Percentiles rank a stretch among this genome's conserved stretches.
These are phyloP conservation scores for Caiman crocodilus DNA, from an alignment of 2,797 vertebrate genomes.

Conservation along the genomic window DNA sequence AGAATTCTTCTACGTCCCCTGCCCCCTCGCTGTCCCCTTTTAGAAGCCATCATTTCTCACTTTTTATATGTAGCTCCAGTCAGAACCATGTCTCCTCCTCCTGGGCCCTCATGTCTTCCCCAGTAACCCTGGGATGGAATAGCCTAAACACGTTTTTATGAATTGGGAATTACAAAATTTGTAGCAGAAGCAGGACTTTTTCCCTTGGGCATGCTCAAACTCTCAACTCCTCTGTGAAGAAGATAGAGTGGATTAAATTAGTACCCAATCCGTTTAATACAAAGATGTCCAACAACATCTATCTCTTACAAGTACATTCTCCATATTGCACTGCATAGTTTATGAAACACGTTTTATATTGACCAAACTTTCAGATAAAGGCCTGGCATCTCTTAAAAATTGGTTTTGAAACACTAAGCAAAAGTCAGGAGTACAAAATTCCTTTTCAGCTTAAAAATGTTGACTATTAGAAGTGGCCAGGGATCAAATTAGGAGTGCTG, in stretches of 20 bases:
- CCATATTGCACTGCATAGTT: too few species aligned
- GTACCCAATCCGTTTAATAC: not conserved
- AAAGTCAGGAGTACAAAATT: fast-evolving
- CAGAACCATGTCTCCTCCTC: fast-evolving
- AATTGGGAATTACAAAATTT: not conserved
- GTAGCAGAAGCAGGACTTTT: not conserved
- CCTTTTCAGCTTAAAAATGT: not conserved
- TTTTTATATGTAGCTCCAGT: fast-evolving
- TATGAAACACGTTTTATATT: not conserved
- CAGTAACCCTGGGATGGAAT: not conserved
- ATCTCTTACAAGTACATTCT: not conserved
- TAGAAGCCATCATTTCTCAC: not conserved
- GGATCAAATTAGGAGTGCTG: constrained; percentile 10
- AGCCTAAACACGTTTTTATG: not conserved
- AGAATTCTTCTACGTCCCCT: fast-evolving
- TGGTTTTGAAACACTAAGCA: not conserved
- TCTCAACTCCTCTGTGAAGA: not conserved
- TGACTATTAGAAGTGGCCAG: not conserved
- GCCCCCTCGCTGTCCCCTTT: fast-evolving
- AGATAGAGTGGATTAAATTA: not conserved
- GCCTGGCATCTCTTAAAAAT: not conserved
- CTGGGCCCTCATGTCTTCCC: not conserved
- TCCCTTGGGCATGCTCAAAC: not conserved
- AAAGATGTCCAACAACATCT: not conserved
- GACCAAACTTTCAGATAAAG: not conserved